Evolutionary conservation across 2,888 invertebrate species (phyloP), one percentile per base, ranked within the genome.

Genomic region (Parthenolecanium corni): DNA sequence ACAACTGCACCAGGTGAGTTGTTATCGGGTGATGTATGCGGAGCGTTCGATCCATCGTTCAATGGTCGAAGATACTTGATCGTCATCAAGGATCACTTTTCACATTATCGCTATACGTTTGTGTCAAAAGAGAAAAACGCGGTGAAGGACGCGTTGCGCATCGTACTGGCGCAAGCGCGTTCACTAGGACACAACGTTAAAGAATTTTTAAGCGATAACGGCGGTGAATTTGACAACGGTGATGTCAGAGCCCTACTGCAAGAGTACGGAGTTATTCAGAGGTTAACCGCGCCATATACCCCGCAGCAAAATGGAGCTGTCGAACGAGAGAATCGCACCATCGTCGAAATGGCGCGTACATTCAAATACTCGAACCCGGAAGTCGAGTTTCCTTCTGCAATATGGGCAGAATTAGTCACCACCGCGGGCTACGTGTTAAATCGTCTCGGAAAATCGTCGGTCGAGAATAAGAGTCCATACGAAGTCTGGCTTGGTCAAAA

Each of bases 151-250:
- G n/a, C 21, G 3, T 18, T 65, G 2, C 53, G 70, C 44, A 54
- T 66, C 44, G 54, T 69, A 14, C 23, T 62, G 4, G n/a, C 16
- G 5, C 53, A 53, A 51, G 51, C 52, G 53, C 69, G 46, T 56
- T 66, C 40, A 52, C 68, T 9, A 66, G 70, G 64, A 68, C 44
- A 42, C 18, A 16, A 14, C 14, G 14, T 42, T 5, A 69, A 68
- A 58, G 70, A 71, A 61, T 57, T 71, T 23, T 52, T 70, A 20
- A 71, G 68, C 64, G 70, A 71, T 58, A 71, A 70, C 66, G 69
- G 70, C 12, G 68, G 67, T 38, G 70, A 71, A 66, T 70, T 71
- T 52, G 69, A 69, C 62, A 70, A 69, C 46, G 62, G 65, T 61
- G 67, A 68, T 23, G 66, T 69, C 18, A 53, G 65, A 62, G 42